Evolutionary conservation across 2,888 invertebrate species (phyloP), one percentile per base, ranked within the genome.

Genomic region (Tenthredo amoena): DNA sequence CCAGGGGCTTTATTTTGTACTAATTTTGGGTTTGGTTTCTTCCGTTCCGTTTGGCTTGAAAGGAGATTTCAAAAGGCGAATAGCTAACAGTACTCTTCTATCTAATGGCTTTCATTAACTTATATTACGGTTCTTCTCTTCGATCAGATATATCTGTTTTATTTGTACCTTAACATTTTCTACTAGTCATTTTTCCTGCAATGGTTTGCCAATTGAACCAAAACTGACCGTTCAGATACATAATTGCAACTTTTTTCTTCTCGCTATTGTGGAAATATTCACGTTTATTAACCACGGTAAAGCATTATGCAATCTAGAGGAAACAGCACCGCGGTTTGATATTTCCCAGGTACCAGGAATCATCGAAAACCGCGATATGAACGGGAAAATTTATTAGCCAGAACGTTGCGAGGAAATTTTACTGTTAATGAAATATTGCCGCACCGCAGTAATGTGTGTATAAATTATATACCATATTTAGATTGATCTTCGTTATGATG

Each of bases 1-100:
- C 10, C 43, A 43, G 72, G 72, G 72, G 72, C 43, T 74, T 74
- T 26, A 74, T 74, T 74, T 1, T 43, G 12, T 74, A 43, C 72
- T 74, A 74, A 74, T 74, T 74, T 74, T 74, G 9, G 72, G 37
- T 74, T 43, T 43, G 40, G 72, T 74, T 40, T 43, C 12, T 74
- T 74, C 6, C n/a, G 4, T 43, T 34, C 18, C 68, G 68, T 68
- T 68, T 34, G 18, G 18, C 68, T 34, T 34, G 18, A 18, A 7
- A 7, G 34, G 7, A 68, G 15, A 34, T 68, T 34, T 7, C 34
- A 31, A 62, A 68, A 34, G 18, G 6, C 18, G 68, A 68, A 68
- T 5, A 68, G 68, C 31, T 68, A 68, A 68, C 15, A 68, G 34
- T 12, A 34, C 68, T 68, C 68, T 18, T 18, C 7, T 68, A 26